Evolutionary conservation across 2,797 vertebrate species (phyloP).

Genomic region (Sebastes trivittatus): DNA sequence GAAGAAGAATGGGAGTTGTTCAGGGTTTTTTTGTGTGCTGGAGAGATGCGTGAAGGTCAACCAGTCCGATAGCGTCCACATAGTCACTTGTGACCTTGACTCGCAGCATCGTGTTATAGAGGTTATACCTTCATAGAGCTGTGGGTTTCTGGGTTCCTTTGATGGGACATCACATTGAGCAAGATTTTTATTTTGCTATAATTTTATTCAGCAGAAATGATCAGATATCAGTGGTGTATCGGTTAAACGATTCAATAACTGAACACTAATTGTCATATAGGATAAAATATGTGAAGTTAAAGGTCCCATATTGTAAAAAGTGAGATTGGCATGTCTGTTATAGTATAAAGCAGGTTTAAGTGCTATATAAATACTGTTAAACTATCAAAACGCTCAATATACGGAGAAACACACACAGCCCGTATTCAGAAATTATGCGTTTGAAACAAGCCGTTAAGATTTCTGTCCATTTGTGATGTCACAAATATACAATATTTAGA

Average conservation of each 20-base stretch:
- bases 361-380: too few relatives aligned
- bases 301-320: too few relatives aligned
- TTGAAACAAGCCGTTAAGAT: too few relatives aligned
- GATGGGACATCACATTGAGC: not conserved
- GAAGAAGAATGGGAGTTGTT: slow-evolving; percentile 65
- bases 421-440: too few relatives aligned
- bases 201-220: not conserved
- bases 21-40: slow-evolving; percentile 38
- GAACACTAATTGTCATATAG: not conserved
- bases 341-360: too few relatives aligned
- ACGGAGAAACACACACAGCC: too few relatives aligned
- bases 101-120: not conserved
- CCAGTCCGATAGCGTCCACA: not conserved
- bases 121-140: not conserved
- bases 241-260: not conserved
- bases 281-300: not conserved
- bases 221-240: not conserved
- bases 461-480: too few relatives aligned
- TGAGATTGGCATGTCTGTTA: too few relatives aligned
- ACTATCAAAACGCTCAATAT: too few relatives aligned
- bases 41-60: slow-evolving; percentile 65
- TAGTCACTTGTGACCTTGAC: slow-evolving; percentile 58
- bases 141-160: not conserved
- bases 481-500: too few relatives aligned
- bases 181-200: not conserved